Base-by-base conservation (phyloP, 1,140 invertebrate species). In the Hermetia illucens region DNA sequence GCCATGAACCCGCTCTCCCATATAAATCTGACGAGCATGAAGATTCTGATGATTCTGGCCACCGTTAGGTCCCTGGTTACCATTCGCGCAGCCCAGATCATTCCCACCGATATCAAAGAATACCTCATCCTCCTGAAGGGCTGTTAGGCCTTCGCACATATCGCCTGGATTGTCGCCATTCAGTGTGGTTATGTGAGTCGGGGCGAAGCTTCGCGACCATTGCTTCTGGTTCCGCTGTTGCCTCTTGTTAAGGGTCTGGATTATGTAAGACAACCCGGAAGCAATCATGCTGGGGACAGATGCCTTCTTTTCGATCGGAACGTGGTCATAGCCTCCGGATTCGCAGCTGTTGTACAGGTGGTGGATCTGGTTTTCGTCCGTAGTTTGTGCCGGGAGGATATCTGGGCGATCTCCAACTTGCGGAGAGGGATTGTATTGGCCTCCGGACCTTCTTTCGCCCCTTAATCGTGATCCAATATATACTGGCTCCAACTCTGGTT, bases 251-350 rank as follows among this genome's bases (percentile, higher is more conserved):
- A 74, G 50, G 3, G 70, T 64, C 59, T 70, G 55, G 5, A 68
- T 61, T 19, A 63, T 17, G 21, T 69, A 72, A 18, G 63, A 64
- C 13, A 74, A 35, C 21, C 70, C 69, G 27, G 63, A 58, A 55
- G 71, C 66, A 1, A 72, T 64, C 68, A 75, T 70, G 32, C 65
- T 59, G 8, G 65, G 68, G 0, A 74, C 72, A 2, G 70, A 69
- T 30, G 71, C 68, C 52, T 74, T 74, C 21, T 68, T 51, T 38
- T 61, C 57, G 6, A 58, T 51, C 30, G 46, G 48, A 5, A 55
- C 50, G 4, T 40, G 51, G 8, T 38, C 38, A 5, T 44, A 40
- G 21, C 50, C 50, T 17, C 62, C 53, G 2, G 37, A 36, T 19
- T 54, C 51, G 13, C 49, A 46, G 8, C 32, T 31, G n/a, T n/a